Evolutionary conservation across 2,113 vertebrate species (phyloP).

Genomic region (Pelusios castaneus): DNA sequence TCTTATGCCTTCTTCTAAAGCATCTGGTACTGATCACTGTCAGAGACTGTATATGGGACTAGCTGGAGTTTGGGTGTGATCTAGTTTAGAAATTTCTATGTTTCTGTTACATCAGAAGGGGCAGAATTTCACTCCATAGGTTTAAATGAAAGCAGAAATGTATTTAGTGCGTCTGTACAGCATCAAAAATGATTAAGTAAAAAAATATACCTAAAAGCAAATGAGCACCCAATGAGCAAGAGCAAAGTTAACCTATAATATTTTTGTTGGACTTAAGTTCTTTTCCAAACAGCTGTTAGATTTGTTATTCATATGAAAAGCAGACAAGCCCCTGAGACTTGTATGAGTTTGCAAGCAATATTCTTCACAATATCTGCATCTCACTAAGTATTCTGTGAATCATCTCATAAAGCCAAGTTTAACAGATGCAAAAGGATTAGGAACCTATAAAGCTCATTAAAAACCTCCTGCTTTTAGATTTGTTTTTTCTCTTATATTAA

Average conservation of each 20-base stretch:
- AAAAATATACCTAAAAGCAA: conserved; percentile 21
- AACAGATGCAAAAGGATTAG: conserved; percentile 33
- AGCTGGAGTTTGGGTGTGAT: neutral
- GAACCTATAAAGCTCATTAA: conserved; percentile 41
- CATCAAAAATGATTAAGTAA: neutral
- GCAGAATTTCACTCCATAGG: neutral
- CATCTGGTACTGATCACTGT: neutral
- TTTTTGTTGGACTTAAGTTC: conserved; percentile 58
- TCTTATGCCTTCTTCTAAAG: neutral
- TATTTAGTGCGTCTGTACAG: neutral
- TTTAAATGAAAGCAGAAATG: conserved; percentile 8
- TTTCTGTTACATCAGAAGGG: neutral
- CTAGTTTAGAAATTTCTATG: neutral
- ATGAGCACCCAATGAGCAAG: conserved; percentile 38
- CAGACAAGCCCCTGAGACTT: conserved; percentile 36
- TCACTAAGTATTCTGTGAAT: conserved; percentile 29
- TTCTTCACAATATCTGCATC: conserved; percentile 25
- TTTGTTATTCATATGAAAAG: conserved; percentile 23
- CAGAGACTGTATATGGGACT: neutral
- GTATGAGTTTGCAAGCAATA: conserved; percentile 23
- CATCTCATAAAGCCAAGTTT: conserved; percentile 34
- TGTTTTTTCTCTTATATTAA: conserved; percentile 25
- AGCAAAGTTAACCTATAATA: conserved; percentile 46
- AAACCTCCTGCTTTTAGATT: conserved; percentile 7
- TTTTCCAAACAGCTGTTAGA: conserved; percentile 48